Evolutionary conservation across 2,113 vertebrate genomes (phyloP).

Genomic region (Enhydra lutris): DNA sequence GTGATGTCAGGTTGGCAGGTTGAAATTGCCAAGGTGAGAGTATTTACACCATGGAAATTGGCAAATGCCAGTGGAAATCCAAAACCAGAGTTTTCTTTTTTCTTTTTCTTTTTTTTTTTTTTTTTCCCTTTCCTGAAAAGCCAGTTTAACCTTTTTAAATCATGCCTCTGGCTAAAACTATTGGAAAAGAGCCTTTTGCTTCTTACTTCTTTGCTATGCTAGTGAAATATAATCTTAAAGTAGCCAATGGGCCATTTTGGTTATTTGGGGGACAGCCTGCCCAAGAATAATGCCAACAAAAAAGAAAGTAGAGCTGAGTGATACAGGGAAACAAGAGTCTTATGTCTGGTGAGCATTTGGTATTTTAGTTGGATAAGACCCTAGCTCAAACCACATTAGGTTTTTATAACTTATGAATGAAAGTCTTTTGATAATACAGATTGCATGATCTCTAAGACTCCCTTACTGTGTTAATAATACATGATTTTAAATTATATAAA

Average conservation of each 20-base stretch:
- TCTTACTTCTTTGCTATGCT: constrained; percentile 9
- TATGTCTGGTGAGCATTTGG: background rate
- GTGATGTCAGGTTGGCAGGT: background rate
- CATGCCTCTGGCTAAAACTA: background rate
- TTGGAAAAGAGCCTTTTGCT: background rate
- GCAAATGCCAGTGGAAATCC: background rate
- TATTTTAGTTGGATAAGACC: constrained; percentile 7
- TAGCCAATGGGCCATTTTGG: background rate
- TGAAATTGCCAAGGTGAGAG: background rate
- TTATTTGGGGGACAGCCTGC: background rate
- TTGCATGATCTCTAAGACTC: background rate
- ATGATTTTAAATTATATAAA: constrained; percentile 14
- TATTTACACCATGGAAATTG: background rate
- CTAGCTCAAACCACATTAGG: background rate
- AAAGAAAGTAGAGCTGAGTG: background rate
- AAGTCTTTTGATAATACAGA: constrained; percentile 17
- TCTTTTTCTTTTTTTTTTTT: background rate
- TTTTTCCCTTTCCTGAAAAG: background rate
- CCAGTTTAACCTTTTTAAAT: background rate
- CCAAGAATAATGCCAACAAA: background rate
- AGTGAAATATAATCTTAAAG: background rate
- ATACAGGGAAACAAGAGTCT: background rate
- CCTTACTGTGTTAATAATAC: background rate
- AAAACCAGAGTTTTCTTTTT: background rate
- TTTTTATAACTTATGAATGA: constrained; percentile 13